phyloP scores from a whole-genome alignment of 2,888 invertebrate genomes.

The Saturnia japonica region DNA sequence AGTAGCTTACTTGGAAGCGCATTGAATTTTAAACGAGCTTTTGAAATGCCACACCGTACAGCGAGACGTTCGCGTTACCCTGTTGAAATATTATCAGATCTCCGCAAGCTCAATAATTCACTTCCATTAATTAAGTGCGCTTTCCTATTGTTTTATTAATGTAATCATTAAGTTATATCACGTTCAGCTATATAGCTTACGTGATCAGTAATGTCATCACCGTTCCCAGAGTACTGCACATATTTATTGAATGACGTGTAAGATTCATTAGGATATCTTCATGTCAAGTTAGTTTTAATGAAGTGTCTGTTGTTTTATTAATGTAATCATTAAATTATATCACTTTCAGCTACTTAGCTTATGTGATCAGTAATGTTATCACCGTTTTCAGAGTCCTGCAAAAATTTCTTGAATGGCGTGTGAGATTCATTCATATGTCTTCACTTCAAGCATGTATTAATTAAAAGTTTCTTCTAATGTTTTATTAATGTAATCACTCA shows the following conservation, averaged over 20 bases:
- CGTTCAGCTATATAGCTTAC: background rate
- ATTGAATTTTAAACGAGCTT: constrained; percentile 9
- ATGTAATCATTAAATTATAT: background rate
- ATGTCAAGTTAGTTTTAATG: background rate
- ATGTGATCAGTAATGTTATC: background rate
- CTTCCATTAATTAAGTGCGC: background rate
- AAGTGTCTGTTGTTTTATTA: background rate
- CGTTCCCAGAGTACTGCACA: background rate
- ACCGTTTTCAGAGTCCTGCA: background rate
- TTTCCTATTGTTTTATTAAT: constrained; percentile 2
- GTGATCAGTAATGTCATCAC: background rate
- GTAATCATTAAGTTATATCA: background rate
- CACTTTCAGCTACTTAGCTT: background rate
- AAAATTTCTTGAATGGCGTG: background rate
- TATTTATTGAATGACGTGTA: background rate
- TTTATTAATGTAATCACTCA: background rate
- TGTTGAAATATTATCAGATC: constrained; percentile 6
- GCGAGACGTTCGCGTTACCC: background rate
- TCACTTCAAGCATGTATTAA: background rate
- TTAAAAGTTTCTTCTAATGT: background rate
- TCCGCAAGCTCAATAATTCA: background rate
- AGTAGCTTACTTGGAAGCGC: constrained; percentile 9
- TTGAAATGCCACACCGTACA: constrained; percentile 2
- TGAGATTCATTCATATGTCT: background rate
- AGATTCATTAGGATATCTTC: background rate